phyloP scores from a whole-genome alignment of 2,888 invertebrate genomes.

The Caenorhabditis imperialis region DNA sequence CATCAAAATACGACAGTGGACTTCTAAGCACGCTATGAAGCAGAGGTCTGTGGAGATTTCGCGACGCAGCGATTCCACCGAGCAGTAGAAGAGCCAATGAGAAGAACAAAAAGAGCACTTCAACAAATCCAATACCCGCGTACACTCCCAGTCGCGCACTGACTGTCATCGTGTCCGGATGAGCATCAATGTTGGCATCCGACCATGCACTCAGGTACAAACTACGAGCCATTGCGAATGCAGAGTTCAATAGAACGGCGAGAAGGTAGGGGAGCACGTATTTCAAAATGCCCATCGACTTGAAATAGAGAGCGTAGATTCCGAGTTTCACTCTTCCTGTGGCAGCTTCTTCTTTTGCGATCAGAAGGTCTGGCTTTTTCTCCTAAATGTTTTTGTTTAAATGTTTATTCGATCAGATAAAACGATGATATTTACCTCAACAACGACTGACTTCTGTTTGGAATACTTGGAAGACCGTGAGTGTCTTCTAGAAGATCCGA shows the following conservation, averaged over 20 bases:
- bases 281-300: constrained; percentile 87
- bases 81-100: constrained; percentile 77
- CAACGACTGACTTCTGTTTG: constrained; percentile 29
- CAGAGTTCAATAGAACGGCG: constrained; percentile 85
- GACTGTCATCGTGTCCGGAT: constrained; percentile 29
- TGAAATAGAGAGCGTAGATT: constrained; percentile 91
- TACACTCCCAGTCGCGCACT: constrained; percentile 80
- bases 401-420: constrained; percentile 86
- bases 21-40: constrained; percentile 77
- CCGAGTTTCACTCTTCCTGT: constrained; percentile 89
- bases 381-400: constrained; percentile 81
- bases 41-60: constrained; percentile 77
- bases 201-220: constrained; percentile 77
- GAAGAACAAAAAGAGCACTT: constrained; percentile 73
- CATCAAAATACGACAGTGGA: constrained; percentile 79
- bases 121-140: constrained; percentile 78
- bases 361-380: no score
- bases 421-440: constrained; percentile 22
- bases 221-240: constrained; percentile 72
- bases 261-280: no score
- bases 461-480: no score
- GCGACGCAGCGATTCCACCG: constrained; percentile 79
- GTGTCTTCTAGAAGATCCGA: constrained; percentile 52
- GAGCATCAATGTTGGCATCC: constrained; percentile 65
- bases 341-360: constrained; percentile 91